phyloP scores from a whole-genome alignment of 2,888 invertebrate genomes.

The Pilophorus perplexus region DNA sequence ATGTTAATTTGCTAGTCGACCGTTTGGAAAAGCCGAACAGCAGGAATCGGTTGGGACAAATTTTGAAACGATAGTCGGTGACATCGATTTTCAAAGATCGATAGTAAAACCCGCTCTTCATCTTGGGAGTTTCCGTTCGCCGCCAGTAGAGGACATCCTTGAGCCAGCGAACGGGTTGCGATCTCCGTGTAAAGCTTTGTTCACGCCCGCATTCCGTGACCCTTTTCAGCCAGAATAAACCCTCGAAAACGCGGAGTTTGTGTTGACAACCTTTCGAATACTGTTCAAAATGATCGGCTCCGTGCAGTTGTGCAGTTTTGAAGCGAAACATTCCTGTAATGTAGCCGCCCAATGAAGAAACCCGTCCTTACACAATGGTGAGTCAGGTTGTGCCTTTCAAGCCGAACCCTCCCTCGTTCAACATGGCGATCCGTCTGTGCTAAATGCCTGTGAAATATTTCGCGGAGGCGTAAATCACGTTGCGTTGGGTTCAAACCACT shows the following conservation, averaged over 20 bases:
- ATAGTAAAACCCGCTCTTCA: not conserved
- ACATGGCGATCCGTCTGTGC: slow-evolving; percentile 41
- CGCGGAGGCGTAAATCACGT: too few species aligned
- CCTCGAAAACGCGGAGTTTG: not conserved
- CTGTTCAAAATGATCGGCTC: not conserved
- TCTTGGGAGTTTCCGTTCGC: slow-evolving; percentile 6
- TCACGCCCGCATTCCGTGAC: slow-evolving; percentile 3
- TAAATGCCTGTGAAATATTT: too few species aligned
- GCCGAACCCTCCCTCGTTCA: slow-evolving; percentile 22
- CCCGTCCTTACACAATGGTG: slow-evolving; percentile 47
- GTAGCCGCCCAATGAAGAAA: slow-evolving; percentile 49
- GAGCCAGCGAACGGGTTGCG: not conserved
- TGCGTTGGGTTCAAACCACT: too few species aligned
- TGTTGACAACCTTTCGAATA: not conserved
- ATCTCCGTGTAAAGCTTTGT: slow-evolving; percentile 1
- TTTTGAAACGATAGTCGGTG: too few species aligned
- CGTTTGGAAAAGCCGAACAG: too few species aligned
- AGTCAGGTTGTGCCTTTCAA: slow-evolving; percentile 18
- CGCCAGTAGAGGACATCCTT: slow-evolving; percentile 16
- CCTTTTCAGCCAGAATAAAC: not conserved
- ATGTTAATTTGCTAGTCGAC: too few species aligned
- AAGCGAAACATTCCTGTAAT: not conserved
- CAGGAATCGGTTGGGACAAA: too few species aligned
- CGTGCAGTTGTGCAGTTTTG: not conserved
- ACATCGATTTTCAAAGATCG: too few species aligned